These are phyloP conservation scores for Myxocyprinus asiaticus DNA, from an alignment of 2,113 vertebrate species.

Conservation along the genomic window DNA sequence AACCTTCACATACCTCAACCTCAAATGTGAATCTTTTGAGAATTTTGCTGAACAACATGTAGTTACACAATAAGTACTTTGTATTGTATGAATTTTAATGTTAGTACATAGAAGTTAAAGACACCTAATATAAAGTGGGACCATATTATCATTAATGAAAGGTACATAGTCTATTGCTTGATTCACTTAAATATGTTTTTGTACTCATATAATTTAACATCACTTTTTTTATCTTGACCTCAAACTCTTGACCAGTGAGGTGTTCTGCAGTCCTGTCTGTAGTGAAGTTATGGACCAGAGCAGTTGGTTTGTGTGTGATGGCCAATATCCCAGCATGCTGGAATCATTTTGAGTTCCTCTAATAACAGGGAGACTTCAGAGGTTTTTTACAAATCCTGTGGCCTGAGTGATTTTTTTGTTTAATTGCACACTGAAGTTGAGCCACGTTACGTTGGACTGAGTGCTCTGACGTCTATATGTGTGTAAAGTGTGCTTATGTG, in stretches of 20 bases:
- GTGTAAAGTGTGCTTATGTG: neutral
- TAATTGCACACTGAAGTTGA: constrained; percentile 47
- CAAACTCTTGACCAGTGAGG: neutral
- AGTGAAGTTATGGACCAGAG: constrained; percentile 44
- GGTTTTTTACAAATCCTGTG: constrained; percentile 46
- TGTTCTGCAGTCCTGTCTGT: constrained; percentile 23
- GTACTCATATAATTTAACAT: too few relatives aligned
- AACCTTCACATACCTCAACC: too few relatives aligned
- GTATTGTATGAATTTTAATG: too few relatives aligned
- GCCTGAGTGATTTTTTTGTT: constrained; percentile 34
- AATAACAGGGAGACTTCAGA: constrained; percentile 56
- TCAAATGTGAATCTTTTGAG: too few relatives aligned
- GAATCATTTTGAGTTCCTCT: constrained; percentile 52
- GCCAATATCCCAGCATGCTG: constrained; percentile 50
- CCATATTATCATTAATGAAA: too few relatives aligned
- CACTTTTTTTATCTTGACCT: too few relatives aligned
- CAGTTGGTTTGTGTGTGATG: constrained; percentile 43
- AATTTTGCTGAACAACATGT: too few relatives aligned
- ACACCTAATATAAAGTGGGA: too few relatives aligned
- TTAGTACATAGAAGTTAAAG: too few relatives aligned
- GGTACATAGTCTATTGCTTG: too few relatives aligned
- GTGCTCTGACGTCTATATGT: constrained; percentile 10
- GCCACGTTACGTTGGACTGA: constrained; percentile 42
- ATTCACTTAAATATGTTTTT: too few relatives aligned
- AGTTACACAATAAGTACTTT: too few relatives aligned